A percentile compares a stretch with the other conserved stretches of the same genome.
Evolutionary conservation across 2,113 vertebrate species (phyloP).

Genomic region (Corydoras maculifer): DNA sequence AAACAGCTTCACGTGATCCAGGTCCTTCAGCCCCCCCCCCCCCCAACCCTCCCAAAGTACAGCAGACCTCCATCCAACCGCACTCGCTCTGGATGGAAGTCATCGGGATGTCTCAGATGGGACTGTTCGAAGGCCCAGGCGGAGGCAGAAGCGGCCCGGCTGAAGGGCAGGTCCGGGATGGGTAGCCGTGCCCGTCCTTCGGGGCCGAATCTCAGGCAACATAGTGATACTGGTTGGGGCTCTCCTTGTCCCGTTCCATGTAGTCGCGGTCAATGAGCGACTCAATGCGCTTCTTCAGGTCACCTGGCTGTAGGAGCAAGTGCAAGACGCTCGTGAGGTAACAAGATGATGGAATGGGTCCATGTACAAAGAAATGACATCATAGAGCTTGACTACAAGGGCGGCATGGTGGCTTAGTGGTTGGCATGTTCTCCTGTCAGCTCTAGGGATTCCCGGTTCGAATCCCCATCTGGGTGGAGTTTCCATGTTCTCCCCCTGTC

Average conservation of each 20-base stretch:
- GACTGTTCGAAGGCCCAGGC: slow-evolving; percentile 10
- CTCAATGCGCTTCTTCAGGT: slow-evolving; percentile 94
- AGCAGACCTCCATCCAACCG: slow-evolving; percentile 19
- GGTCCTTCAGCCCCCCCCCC: slow-evolving; percentile 10
- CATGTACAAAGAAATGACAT: too few relatives aligned
- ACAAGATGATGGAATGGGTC: too few relatives aligned
- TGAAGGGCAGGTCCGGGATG: slow-evolving; percentile 10
- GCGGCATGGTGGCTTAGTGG: too few relatives aligned
- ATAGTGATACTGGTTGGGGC: slow-evolving; percentile 93
- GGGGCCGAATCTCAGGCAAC: slow-evolving; percentile 73
- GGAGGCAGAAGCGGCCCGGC: slow-evolving; percentile 12
- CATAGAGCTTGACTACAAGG: too few relatives aligned
- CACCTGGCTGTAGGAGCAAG: slow-evolving; percentile 74
- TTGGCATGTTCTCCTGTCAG: too few relatives aligned
- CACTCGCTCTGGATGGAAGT: not conserved
- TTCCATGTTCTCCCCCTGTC: too few relatives aligned
- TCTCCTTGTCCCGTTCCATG: slow-evolving; percentile 96
- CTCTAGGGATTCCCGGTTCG: too few relatives aligned
- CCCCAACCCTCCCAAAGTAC: slow-evolving; percentile 22
- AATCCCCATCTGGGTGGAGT: too few relatives aligned
- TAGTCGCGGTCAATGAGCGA: slow-evolving; percentile 97
- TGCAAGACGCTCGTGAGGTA: not conserved
- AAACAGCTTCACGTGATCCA: slow-evolving; percentile 33
- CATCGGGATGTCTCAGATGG: slow-evolving; percentile 2
- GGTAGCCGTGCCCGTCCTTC: slow-evolving; percentile 10